phyloP scores from a whole-genome alignment of 2,797 vertebrate species.

The Molossus molossus region DNA sequence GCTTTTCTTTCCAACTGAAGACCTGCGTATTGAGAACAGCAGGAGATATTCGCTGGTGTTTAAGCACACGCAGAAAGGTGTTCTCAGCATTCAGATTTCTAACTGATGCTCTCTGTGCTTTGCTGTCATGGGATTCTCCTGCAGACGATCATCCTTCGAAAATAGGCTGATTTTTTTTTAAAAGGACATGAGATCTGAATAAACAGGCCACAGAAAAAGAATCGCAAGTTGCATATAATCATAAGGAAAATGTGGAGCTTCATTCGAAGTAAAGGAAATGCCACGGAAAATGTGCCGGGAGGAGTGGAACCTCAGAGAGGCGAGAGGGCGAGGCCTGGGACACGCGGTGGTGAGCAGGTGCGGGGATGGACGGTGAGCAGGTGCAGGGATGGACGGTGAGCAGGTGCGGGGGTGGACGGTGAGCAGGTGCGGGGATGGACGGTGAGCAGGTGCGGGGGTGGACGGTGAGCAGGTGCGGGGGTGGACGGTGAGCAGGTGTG shows the following conservation, averaged over 20 bases:
- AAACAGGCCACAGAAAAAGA: slow-evolving; percentile 37
- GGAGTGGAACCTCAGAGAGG: neutral
- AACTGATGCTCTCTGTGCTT: slow-evolving; percentile 40
- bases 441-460: too few species aligned
- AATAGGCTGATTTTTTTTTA: neutral
- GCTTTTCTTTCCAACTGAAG: slow-evolving; percentile 40
- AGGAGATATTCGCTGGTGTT: slow-evolving; percentile 61
- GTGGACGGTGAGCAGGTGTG: too few species aligned
- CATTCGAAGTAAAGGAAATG: neutral
- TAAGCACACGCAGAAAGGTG: slow-evolving; percentile 54
- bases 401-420: too few species aligned
- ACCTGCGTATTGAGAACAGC: slow-evolving; percentile 25
- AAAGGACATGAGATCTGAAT: neutral
- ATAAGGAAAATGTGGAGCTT: neutral
- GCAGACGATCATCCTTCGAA: slow-evolving; percentile 59
- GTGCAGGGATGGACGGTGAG: too few species aligned
- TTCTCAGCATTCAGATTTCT: slow-evolving; percentile 56
- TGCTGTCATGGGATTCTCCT: slow-evolving; percentile 9
- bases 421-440: too few species aligned
- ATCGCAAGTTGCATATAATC: neutral
- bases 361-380: too few species aligned
- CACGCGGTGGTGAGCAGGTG: too few species aligned
- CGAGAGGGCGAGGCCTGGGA: neutral
- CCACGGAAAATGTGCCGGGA: neutral
- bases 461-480: too few species aligned